Evolutionary conservation across 2,888 invertebrate genomes (phyloP), one percentile per base, ranked within the genome.

Genomic region (Eubasilissa splendida): DNA sequence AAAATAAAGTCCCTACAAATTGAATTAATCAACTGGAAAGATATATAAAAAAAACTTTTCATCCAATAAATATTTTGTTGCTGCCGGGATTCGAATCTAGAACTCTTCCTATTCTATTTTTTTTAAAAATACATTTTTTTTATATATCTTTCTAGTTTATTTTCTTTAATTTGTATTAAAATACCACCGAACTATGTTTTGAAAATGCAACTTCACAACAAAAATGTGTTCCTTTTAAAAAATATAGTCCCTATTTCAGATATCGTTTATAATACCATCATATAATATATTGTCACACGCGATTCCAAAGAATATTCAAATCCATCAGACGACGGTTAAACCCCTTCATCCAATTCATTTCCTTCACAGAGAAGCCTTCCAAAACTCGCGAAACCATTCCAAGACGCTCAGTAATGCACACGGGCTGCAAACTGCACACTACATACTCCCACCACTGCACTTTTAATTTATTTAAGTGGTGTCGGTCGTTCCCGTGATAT

Each of bases 381-480:
- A 82, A 80, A 80, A 52, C 77, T 54, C 60, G 65, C 76, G 80
- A 79, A 77, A 77, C 81, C 77, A 77, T 79, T 79, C 56, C 59
- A 78, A 70, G 75, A 66, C 77, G 76, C 50, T 22, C 42, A 63
- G 10, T 33, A 63, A 42, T 42, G 77, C 71, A 33, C 53, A 50
- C n/a, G 22, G 59, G 71, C 42, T 71, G 60, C 77, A 59, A 53
- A 74, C 59, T 66, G 58, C 70, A 50, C 56, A 52, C 4, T 54
- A 52, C 22, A n/a, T 42, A 66, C 4, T 53, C n/a, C 66, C 42
- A 50, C 10, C 31, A 56, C 79, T 77, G 83, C 78, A 81, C 80
- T 79, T 83, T 83, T 83, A 83, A 83, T 83, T 81, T 83, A 79
- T 81, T 83, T 83, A 81, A 83, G 83, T 83, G 83, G 80, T 66